Conservation (phyloP, 2,888 invertebrate species). For the Hyalella azteca region DNA sequence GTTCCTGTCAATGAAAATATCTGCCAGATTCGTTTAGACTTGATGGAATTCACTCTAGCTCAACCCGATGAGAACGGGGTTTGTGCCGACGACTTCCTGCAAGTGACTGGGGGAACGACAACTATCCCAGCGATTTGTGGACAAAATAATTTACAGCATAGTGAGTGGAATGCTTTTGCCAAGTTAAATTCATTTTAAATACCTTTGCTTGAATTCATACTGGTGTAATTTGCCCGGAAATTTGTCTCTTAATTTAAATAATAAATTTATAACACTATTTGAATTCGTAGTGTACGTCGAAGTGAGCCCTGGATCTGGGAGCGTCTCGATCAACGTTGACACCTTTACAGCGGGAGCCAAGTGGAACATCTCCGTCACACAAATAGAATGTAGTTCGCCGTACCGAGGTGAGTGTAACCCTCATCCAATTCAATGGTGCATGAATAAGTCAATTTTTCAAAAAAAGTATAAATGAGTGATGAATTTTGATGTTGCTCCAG, state of each 20-base stretch:
- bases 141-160: constrained; percentile 61
- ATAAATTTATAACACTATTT: background rate
- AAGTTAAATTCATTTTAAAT: background rate
- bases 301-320: constrained; percentile 59
- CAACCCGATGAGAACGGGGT: constrained; percentile 77
- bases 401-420: constrained; percentile 68
- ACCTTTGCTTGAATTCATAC: background rate
- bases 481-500: too few relatives aligned
- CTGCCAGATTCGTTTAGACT: constrained; percentile 79
- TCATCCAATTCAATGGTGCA: background rate
- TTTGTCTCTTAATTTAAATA: background rate
- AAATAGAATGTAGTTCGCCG: constrained; percentile 75
- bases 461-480: too few relatives aligned
- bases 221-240: background rate
- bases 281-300: constrained; percentile 59
- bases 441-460: too few relatives aligned
- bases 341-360: background rate
- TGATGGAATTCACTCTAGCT: constrained; percentile 74
- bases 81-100: constrained; percentile 75
- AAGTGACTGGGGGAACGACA: constrained; percentile 65
- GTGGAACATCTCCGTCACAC: constrained; percentile 78
- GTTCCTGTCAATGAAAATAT: constrained; percentile 73
- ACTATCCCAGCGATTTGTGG: constrained; percentile 61
- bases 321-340: constrained; percentile 58
- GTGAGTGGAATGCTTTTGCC: constrained; percentile 55